phyloP scores from a whole-genome alignment of 1,140 invertebrate genomes.

The Camponotus pennsylvanicus region DNA sequence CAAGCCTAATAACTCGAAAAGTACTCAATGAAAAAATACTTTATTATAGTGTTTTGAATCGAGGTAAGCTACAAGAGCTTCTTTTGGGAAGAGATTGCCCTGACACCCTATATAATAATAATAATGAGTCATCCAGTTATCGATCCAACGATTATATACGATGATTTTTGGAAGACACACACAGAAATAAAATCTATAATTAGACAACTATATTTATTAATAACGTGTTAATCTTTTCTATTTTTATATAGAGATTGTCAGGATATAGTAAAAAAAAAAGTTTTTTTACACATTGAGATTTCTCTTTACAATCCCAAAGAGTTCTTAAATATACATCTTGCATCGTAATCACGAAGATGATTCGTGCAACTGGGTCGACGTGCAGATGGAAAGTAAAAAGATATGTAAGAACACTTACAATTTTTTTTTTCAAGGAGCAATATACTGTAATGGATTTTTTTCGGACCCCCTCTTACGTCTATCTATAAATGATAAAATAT shows the following conservation, averaged over 20 bases:
- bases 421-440: too few relatives aligned
- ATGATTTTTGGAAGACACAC: not conserved
- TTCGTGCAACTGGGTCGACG: not conserved
- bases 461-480: not conserved
- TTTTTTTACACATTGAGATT: not conserved
- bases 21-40: too few relatives aligned
- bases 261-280: not conserved
- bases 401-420: constrained; percentile 2
- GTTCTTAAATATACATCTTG: not conserved
- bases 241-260: not conserved
- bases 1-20: too few relatives aligned
- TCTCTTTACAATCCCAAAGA: not conserved
- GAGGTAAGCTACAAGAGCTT: too few relatives aligned
- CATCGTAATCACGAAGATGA: constrained; percentile 6
- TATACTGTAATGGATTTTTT: too few relatives aligned
- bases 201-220: not conserved
- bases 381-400: not conserved
- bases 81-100: too few relatives aligned
- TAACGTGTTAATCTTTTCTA: not conserved
- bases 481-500: not conserved
- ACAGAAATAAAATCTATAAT: not conserved
- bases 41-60: too few relatives aligned
- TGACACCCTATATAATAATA: too few relatives aligned
- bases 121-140: not conserved
- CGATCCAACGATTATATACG: not conserved